Base-by-base conservation (phyloP, 2,113 vertebrate species). In the Ictidomys tridecemlineatus region DNA sequence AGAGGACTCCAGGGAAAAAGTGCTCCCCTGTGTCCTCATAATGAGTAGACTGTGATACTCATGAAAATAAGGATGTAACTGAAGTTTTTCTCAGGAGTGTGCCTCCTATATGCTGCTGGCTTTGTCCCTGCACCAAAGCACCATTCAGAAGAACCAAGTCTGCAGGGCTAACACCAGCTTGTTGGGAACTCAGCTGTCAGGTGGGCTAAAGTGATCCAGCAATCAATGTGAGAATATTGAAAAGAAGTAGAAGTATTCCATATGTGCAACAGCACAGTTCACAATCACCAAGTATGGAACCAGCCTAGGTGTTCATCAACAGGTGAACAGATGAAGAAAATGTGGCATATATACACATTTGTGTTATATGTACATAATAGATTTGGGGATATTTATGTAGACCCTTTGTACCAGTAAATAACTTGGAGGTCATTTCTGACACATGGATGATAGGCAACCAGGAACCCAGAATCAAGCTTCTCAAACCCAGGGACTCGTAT, bases 21-120 rank as follows among this genome's bases (percentile, higher is more conserved):
- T 63, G 65, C 77, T 95, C 82, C 85, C 93, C 37, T 3, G 65
- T 1, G 58, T 32, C 92, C 76, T 95, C 90, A 58, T 87, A 89
- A 93, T 3, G 85, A 95, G 51, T 37, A 10, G 4, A 4, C 70
- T 74, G 39, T 85, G 78, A 96, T n/a, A 82, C 76, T 93, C 63
- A 28, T 1, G 65, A 51, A 89, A 94, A 74, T 34, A 63, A 56
- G 45, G n/a, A 51, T 48, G 89, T 94, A 89, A 30, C 34, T 8
- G 58, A 79, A 67, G 70, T 13, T 93, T 72, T 95, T 89, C 94
- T 82, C 14, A 10, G 53, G 30, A 74, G 34, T 8, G 18, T 56
- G 42, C 11, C 70, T 32, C 5, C 3, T 13, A 12, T 9, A 72
- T 79, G 65, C 70, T 11, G 67, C 45, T 9, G 30, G 67, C 53